Evolutionary conservation across 2,888 invertebrate genomes (phyloP), one percentile per base, ranked within the genome.

Genomic region (Phyllotreta striolata): DNA sequence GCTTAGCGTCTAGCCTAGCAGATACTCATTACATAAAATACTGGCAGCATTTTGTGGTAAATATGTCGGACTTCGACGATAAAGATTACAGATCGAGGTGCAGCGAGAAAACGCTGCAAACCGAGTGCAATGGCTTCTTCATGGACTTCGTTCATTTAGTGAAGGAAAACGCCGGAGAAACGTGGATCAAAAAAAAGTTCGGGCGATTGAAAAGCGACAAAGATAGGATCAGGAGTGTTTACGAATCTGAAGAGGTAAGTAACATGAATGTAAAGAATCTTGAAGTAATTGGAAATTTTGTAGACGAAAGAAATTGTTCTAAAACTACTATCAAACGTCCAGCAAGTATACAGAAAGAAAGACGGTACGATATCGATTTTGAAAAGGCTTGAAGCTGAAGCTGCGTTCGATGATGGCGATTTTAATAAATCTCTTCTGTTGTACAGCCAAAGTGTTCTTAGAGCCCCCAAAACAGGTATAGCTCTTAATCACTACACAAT

Each of bases 111-210:
- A 93, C 93, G 0, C 84, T 93, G 0, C 91, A 90, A 78, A 89
- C 91, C 0, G 87, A 89, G 71, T 84, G 85, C 64, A 87, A 89
- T 72, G 93, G 93, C 0, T 93, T 93, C 80, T 92, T 93, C 78
- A 83, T 86, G 68, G 85, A 85, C 44, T 86, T 91, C 67, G 86
- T 85, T 14, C 85, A 89, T 54, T 84, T 86, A 70, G 85, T 91
- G 13, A 83, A 83, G 0, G 78, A 84, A 6, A 70, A 83, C 24
- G 87, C 84, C 0, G 86, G 86, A 7, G 74, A 84, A 35, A 79
- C 83, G 39, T 91, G 91, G 91, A 81, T 90, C 47, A 78, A 84
- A 12, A 82, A 83, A 66, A 82, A 81, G 62, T 89, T 92, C 70
- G 87, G 85, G 10, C 82, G 84, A 47, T 76, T 87, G 6, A 84